Evolutionary conservation across 2,797 vertebrate species (phyloP).

Genomic region (Microtus obscurus): DNA sequence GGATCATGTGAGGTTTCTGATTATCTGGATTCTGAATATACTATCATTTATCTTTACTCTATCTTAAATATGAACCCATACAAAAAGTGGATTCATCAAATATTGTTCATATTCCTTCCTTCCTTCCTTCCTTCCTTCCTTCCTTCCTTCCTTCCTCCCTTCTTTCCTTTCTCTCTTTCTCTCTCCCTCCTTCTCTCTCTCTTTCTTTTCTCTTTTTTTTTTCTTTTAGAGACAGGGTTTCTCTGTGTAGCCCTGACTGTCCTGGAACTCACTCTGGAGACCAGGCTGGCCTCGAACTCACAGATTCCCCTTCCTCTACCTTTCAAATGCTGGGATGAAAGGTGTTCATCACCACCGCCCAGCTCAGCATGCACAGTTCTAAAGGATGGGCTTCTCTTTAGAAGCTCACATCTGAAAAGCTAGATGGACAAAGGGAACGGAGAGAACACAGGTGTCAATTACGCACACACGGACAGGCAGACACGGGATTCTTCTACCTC

Average conservation of each 20-base stretch:
- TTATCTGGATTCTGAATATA: constrained; percentile 39
- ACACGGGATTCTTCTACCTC: not conserved
- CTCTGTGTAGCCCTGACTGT: not conserved
- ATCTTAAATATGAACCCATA: constrained; percentile 25
- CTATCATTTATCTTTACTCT: not conserved
- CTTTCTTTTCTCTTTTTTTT: not conserved
- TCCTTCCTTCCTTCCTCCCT: too few species aligned
- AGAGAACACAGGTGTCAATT: not conserved
- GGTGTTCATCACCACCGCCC: not conserved
- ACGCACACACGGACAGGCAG: not conserved
- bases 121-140: too few species aligned
- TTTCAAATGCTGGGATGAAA: not conserved
- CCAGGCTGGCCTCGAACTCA: not conserved
- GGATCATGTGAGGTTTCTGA: not conserved
- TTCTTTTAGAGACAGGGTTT: not conserved
- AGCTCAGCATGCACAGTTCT: not conserved
- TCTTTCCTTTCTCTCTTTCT: too few species aligned
- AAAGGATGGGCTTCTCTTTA: constrained; percentile 23
- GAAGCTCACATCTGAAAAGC: not conserved
- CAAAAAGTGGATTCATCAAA: not conserved
- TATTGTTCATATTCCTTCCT: not conserved
- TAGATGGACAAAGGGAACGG: not conserved
- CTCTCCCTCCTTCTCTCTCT: too few species aligned
- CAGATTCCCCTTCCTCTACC: not conserved
- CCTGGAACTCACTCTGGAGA: not conserved